Conservation (phyloP, 2,888 invertebrate genomes). For the Tanypteryx hageni region DNA sequence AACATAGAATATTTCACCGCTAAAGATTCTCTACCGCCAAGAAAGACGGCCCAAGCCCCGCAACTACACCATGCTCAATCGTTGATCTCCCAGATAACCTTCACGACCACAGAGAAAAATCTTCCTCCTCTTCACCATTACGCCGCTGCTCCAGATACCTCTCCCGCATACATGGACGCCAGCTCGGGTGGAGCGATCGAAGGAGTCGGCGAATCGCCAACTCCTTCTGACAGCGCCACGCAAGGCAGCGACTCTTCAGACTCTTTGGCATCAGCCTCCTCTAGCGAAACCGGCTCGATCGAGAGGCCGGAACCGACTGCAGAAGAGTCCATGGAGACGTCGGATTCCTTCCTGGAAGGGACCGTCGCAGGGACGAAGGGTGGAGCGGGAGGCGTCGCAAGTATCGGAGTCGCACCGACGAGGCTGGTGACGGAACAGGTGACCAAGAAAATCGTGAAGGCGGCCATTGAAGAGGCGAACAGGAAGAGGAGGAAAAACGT, state of each 20-base stretch:
- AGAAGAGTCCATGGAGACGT: not conserved
- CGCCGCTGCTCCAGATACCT: not conserved
- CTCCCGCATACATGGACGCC: not conserved
- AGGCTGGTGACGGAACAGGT: slow-evolving; percentile 49
- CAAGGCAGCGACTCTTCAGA: not conserved
- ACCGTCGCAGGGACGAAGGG: not conserved
- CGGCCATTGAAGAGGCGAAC: slow-evolving; percentile 17
- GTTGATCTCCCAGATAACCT: slow-evolving; percentile 31
- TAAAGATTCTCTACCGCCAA: slow-evolving; percentile 12
- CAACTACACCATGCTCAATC: not conserved
- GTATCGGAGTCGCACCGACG: not conserved
- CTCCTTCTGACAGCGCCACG: not conserved
- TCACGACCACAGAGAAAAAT: slow-evolving; percentile 38
- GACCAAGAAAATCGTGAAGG: slow-evolving; percentile 16
- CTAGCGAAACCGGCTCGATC: not conserved
- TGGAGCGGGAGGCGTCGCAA: not conserved
- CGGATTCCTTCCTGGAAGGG: slow-evolving; percentile 19
- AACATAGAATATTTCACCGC: slow-evolving; percentile 44
- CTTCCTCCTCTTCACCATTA: not conserved
- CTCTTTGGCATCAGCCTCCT: not conserved
- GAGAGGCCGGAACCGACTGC: not conserved
- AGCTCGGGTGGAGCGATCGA: too few relatives aligned
- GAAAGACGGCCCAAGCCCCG: not conserved
- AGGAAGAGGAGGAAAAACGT: slow-evolving; percentile 7
- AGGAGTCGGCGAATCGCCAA: not conserved